Evolutionary conservation across 2,113 vertebrate genomes (phyloP).

Genomic region (Isurus oxyrinchus): DNA sequence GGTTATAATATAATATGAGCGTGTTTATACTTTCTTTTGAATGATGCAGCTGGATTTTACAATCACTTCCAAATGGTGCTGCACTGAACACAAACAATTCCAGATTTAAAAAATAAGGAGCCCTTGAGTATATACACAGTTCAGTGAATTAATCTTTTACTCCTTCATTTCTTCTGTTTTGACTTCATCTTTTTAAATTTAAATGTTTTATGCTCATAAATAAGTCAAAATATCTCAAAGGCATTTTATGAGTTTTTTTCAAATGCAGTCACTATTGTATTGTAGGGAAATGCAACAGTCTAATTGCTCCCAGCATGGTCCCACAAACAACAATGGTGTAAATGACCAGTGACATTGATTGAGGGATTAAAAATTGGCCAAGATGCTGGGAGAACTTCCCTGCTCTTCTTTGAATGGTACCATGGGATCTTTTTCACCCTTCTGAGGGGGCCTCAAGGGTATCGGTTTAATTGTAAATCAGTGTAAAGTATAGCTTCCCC

Average conservation of each 20-base stretch:
- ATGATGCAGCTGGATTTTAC: conserved; percentile 13
- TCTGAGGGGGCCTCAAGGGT: neutral
- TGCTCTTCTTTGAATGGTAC: neutral
- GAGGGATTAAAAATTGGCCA: neutral
- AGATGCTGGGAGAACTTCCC: neutral
- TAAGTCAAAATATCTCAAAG: neutral
- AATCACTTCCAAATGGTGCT: conserved; percentile 30
- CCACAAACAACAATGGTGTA: neutral
- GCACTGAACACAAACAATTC: neutral
- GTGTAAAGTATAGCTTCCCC: neutral
- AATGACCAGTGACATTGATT: neutral
- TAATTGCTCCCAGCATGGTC: no score
- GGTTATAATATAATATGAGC: conserved; percentile 16
- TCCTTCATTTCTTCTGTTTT: neutral
- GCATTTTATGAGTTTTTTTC: neutral
- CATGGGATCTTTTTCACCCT: neutral
- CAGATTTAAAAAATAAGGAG: neutral
- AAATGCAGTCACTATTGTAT: neutral
- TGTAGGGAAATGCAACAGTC: neutral
- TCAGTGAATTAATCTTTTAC: neutral
- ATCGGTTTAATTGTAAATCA: neutral
- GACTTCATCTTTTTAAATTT: neutral
- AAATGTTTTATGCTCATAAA: neutral
- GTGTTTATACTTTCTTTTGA: conserved; percentile 2
- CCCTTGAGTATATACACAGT: neutral